Base-by-base conservation (phyloP, 2,888 invertebrate species). In the Drosophila koepferae region DNA sequence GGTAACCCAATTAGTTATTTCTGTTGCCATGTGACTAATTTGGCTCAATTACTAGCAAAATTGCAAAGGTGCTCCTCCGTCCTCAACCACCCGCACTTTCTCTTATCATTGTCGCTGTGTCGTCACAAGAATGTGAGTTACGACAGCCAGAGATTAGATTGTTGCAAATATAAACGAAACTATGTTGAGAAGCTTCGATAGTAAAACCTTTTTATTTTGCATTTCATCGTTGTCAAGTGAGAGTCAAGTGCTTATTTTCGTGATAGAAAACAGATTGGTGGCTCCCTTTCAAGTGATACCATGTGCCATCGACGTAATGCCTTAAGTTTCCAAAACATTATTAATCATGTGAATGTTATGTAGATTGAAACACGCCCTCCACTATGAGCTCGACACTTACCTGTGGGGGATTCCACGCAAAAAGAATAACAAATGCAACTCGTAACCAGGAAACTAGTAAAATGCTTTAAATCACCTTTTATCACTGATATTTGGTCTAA, bases 91-190 rank as follows among this genome's bases (percentile, higher is more conserved):
- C 10, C 16, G 9, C 53, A 20, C 36, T 6, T 36, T 20, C 20
- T n/a, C 48, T 67, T 87, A 87, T 83, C 86, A 51, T 54, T 36
- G 86, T 74, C 81, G 54, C 60, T 41, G 86, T 88, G 83, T 83
- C 85, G 86, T 72, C 88, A 81, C 80, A 69, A 69, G 79, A 80
- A 75, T 88, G 72, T 75, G 44, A 62, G 53, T 36, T 60, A 10
- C 64, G 51, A 72, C 64, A 68, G 80, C 34, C 49, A 43, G n/a
- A 16, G 85, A 88, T 85, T 83, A 85, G 85, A 85, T 85, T 86
- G 68, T 69, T 73, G 55, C 62, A 78, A 59, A 69, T 36, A 67
- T 70, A 73, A 62, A 49, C 63, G 38, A 65, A 63, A 73, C 59
- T 80, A 80, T 81, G 72, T 72, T 66, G 59, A 58, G 71, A 55